Base-by-base conservation (phyloP, 2,888 invertebrate species). In the Pogonocherus hispidulus region DNA sequence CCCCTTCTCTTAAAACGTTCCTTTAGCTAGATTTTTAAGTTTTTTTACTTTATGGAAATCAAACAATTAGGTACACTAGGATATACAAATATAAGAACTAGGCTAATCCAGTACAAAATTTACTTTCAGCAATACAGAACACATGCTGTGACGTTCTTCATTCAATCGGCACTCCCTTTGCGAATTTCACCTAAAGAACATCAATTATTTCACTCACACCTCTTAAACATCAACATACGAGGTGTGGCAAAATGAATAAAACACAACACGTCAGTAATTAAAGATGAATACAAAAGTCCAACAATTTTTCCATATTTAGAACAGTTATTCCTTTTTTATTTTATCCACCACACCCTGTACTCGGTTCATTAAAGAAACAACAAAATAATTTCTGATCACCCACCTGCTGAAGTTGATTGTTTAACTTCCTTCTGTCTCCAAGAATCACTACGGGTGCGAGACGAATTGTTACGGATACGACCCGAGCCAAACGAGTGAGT, bases 401-500 rank as follows among this genome's bases (percentile, higher is more conserved):
- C n/a, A 68, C 57, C 57, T 64, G 75, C 75, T 49, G 62, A 35
- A 72, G 78, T 76, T 41, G 78, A 51, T 51, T 63, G 64, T 63
- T 63, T 79, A 35, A 70, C 62, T 35, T 82, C 81, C 71, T 81
- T 80, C 70, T 83, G 81, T 76, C 84, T 80, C 84, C 85, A 84
- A 14, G 83, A 83, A 70, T 84, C 84, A 63, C 78, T 81, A 47
- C 80, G 79, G 18, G 74, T 55, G 27, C 82, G 81, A n/a, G 74
- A 69, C 59, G 74, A 73, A 62, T 69, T 70, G 63, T 67, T 77
- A 63, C 79, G 82, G 57, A 80, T 75, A 60, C 84, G 83, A 14
- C 84, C 84, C 14, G 86, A 85, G 69, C 84, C 83, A 69, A 85
- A 83, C 9, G 85, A 85, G 59, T 84, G 83, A 47, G 85, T 83